Conservation (phyloP, 2,888 invertebrate genomes). For the Eupithecia insigniata region DNA sequence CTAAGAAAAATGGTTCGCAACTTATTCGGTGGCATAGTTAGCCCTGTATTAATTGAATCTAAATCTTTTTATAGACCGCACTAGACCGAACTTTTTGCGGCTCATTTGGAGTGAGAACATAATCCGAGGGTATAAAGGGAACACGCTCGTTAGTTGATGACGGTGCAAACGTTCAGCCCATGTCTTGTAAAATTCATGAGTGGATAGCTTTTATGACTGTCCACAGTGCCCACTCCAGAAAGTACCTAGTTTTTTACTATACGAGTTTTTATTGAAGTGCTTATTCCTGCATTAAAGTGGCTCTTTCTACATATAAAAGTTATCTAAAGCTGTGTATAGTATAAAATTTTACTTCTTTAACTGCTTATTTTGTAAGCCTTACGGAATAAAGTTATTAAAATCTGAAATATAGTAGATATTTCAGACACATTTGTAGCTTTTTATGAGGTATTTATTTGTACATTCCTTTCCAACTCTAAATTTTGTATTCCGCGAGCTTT, state of each 20-base stretch:
- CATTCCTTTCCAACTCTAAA: not conserved
- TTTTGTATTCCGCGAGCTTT: not conserved
- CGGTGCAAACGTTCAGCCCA: slow-evolving; percentile 49
- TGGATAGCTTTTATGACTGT: slow-evolving; percentile 18
- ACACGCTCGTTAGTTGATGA: slow-evolving; percentile 56
- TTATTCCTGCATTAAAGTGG: not conserved
- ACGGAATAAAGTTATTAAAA: no score
- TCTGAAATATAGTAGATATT: no score
- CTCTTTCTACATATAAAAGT: not conserved
- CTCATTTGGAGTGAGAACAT: slow-evolving; percentile 17
- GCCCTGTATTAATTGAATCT: not conserved
- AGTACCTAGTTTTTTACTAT: not conserved
- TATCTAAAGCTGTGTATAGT: no score
- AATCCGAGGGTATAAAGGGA: slow-evolving; percentile 42
- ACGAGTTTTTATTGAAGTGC: not conserved
- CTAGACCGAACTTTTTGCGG: slow-evolving; percentile 12
- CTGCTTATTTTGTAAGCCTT: no score
- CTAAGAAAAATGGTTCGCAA: no score
- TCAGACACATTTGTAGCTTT: no score
- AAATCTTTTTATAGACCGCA: not conserved
- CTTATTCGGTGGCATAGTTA: not conserved
- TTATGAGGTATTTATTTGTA: not conserved
- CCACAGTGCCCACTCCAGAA: slow-evolving; percentile 2
- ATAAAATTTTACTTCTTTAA: no score
- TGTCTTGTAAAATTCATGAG: slow-evolving; percentile 41